Evolutionary conservation across 2,888 invertebrate species (phyloP), one percentile per base, ranked within the genome.

Genomic region (Nysson spinosus): DNA sequence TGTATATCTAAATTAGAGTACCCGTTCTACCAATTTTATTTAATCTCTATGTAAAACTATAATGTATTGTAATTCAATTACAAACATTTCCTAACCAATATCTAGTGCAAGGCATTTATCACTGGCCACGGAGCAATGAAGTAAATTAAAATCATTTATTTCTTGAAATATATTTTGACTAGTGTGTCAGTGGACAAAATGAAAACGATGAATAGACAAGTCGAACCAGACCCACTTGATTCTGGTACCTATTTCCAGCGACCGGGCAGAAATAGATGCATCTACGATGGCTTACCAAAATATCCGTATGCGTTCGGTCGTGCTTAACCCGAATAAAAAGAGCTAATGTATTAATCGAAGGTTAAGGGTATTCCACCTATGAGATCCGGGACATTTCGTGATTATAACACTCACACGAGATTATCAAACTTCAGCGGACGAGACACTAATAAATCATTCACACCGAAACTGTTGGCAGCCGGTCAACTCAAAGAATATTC

Each of bases 231-330:
- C 52, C 47, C 54, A 55, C 61, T 69, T 69, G 61, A 64, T 64
- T 67, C 64, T 55, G 47, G 63, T 32, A 24, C 64, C 77, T 74
- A 76, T 77, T 76, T 74, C 75, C 71, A 74, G 69, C 66, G 46
- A 61, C 43, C 49, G 20, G 51, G 39, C 69, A 66, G 47, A 75
- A 75, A 77, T 77, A 77, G 71, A 71, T 62, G 66, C 63, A 64
- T 66, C 57, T 60, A 49, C 54, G 52, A 62, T 49, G 54, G 54
- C 56, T 49, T 60, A 52, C 47, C 9, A 44, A 66, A 61, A 66
- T 70, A 68, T 46, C 49, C 39, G 35, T 50, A 57, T 50, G 37
- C 28, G 57, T 49, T 60, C 52, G 57, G 40, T 51, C 43, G 57
- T 32, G 42, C 24, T 57, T 55, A 39, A 42, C 54, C 68, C 39